These are phyloP conservation scores for Bufotes viridis DNA, from an alignment of 2,797 vertebrate species.

Conservation along the genomic window DNA sequence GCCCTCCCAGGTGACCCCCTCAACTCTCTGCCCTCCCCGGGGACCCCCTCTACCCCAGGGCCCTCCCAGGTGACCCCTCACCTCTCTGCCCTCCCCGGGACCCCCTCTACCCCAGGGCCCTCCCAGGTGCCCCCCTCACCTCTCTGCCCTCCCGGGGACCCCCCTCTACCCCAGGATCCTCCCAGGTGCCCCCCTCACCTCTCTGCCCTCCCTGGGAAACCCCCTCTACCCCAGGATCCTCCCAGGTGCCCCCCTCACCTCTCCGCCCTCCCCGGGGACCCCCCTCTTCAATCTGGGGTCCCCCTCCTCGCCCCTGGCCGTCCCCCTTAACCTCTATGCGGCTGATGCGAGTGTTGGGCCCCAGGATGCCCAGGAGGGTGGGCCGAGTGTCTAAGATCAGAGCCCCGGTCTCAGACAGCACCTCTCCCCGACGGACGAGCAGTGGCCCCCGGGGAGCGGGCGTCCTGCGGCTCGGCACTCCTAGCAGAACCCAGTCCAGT, in stretches of 20 bases:
- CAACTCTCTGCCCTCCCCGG: no score
- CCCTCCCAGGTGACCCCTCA: neutral
- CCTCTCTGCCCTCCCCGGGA: no score
- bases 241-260: neutral
- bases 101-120: neutral
- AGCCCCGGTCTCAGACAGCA: neutral
- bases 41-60: neutral
- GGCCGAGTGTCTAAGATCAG: slow-evolving; percentile 27
- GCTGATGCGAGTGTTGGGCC: slow-evolving; percentile 27
- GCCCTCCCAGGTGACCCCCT: neutral
- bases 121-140: neutral
- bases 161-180: no score
- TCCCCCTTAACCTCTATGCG: neutral
- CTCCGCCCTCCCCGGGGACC: neutral
- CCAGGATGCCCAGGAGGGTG: slow-evolving; percentile 37
- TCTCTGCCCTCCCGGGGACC: neutral
- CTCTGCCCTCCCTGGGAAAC: neutral
- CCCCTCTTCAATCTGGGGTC: neutral
- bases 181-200: neutral
- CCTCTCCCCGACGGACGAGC: slow-evolving; percentile 20
- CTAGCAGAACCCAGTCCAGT: slow-evolving; percentile 12
- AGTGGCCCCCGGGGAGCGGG: slow-evolving; percentile 9
- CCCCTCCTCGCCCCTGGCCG: neutral
- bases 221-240: no score
- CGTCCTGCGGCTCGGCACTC: slow-evolving; percentile 4